Evolutionary conservation across 2,113 vertebrate genomes (phyloP).

Genomic region (Cynoglossus semilaevis): DNA sequence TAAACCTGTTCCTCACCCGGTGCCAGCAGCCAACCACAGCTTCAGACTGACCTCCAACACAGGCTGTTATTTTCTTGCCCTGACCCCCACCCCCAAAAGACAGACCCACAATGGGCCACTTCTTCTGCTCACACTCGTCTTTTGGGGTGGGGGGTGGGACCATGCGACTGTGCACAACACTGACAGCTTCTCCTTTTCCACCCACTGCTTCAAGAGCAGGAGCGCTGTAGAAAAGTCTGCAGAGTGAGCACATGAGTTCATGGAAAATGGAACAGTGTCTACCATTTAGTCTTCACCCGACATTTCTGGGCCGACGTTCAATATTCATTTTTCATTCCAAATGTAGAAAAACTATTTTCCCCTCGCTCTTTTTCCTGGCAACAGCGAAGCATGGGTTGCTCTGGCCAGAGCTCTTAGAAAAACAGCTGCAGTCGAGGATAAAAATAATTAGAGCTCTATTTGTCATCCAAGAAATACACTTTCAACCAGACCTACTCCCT

Average conservation of each 20-base stretch:
- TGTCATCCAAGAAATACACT: constrained; percentile 78
- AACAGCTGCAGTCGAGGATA: constrained; percentile 84
- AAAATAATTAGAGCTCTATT: constrained; percentile 82
- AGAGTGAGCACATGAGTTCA: constrained; percentile 64
- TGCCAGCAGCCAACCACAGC: constrained; percentile 25
- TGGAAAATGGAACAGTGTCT: constrained; percentile 68
- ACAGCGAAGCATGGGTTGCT: constrained; percentile 61
- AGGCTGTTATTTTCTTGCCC: constrained; percentile 37
- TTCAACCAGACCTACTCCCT: constrained; percentile 44
- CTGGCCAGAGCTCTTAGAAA: constrained; percentile 76
- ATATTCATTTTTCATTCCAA: constrained; percentile 74
- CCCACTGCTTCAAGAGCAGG: constrained; percentile 30
- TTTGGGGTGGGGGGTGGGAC: background rate
- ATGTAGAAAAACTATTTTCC: constrained; percentile 82
- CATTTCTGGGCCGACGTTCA: constrained; percentile 78
- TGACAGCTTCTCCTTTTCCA: constrained; percentile 48
- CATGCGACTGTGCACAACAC: constrained; percentile 28
- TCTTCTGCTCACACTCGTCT: constrained; percentile 12
- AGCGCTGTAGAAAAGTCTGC: constrained; percentile 32
- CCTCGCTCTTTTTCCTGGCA: constrained; percentile 81
- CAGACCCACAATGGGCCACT: constrained; percentile 50
- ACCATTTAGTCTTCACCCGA: constrained; percentile 62
- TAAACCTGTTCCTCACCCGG: constrained; percentile 32
- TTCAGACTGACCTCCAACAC: constrained; percentile 46
- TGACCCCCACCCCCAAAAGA: constrained; percentile 32